Conservation (phyloP, 2,113 vertebrate genomes). For the Okapia johnstoni region DNA sequence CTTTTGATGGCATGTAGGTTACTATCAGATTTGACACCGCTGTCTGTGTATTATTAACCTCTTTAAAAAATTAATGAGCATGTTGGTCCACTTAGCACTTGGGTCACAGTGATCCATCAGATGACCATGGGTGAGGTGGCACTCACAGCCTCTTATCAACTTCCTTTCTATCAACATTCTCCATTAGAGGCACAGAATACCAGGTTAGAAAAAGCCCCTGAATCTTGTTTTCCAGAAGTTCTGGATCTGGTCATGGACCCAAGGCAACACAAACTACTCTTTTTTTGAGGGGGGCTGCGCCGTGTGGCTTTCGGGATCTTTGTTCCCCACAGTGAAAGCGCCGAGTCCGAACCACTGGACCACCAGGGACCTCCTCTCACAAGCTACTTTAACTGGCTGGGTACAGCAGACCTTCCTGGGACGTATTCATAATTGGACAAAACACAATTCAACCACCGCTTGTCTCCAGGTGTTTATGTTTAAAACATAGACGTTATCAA, state of each 20-base stretch:
- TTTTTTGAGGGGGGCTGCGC: not conserved
- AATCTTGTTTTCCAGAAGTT: not conserved
- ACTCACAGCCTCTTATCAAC: not conserved
- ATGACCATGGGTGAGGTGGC: not conserved
- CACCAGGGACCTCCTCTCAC: not conserved
- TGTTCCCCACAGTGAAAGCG: not conserved
- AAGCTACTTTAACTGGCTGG: not conserved
- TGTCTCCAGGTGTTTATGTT: not conserved
- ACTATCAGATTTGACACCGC: not conserved
- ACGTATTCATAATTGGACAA: not conserved
- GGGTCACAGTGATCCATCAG: not conserved
- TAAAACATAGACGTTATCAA: not conserved
- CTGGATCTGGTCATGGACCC: not conserved
- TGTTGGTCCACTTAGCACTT: not conserved
- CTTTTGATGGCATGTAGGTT: not conserved
- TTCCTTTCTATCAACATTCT: not conserved
- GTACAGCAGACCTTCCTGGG: not conserved
- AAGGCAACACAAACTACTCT: not conserved
- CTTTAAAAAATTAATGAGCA: not conserved
- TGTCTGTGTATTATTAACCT: constrained; percentile 10
- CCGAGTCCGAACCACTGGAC: not conserved
- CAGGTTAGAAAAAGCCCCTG: not conserved
- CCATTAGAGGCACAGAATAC: not conserved
- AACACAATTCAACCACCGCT: not conserved
- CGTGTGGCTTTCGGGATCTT: not conserved